These are phyloP conservation scores for Brachypalpus laphriformis DNA, from an alignment of 2,888 invertebrate species.

Conservation along the genomic window DNA sequence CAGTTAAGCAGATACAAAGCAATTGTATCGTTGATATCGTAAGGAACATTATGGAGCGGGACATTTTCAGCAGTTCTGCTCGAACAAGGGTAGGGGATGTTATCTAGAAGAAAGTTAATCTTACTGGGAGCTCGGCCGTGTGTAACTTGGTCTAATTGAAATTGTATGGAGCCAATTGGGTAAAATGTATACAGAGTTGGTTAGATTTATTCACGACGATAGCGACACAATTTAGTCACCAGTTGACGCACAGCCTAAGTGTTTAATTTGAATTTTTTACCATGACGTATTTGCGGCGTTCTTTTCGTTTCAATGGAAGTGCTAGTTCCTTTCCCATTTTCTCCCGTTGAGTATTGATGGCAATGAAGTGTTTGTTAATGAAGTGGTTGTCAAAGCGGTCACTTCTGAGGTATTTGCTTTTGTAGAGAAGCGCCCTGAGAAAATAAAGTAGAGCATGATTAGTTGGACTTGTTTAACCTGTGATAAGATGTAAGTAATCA, in stretches of 20 bases:
- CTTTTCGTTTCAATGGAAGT: constrained; percentile 87
- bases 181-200: too few relatives aligned
- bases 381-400: constrained; percentile 89
- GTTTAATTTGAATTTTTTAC: too few relatives aligned
- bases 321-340: constrained; percentile 86
- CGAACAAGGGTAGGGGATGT: constrained; percentile 77
- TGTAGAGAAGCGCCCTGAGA: constrained; percentile 87
- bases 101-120: constrained; percentile 75
- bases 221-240: too few relatives aligned
- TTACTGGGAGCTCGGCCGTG: too few relatives aligned
- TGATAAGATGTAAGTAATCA: too few relatives aligned
- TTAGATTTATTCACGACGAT: too few relatives aligned
- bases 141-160: too few relatives aligned
- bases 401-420: constrained; percentile 87
- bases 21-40: constrained; percentile 88
- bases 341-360: constrained; percentile 86
- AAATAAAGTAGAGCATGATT: not conserved
- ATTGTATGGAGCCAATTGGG: too few relatives aligned
- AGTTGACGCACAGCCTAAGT: too few relatives aligned
- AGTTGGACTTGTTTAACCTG: not conserved
- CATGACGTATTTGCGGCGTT: constrained; percentile 86
- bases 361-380: constrained; percentile 86
- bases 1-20: constrained; percentile 88
- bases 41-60: constrained; percentile 84
- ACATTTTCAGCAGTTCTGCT: constrained; percentile 77